These are phyloP conservation scores for Coendou prehensilis DNA, from an alignment of 2,797 vertebrate genomes.

Conservation along the genomic window DNA sequence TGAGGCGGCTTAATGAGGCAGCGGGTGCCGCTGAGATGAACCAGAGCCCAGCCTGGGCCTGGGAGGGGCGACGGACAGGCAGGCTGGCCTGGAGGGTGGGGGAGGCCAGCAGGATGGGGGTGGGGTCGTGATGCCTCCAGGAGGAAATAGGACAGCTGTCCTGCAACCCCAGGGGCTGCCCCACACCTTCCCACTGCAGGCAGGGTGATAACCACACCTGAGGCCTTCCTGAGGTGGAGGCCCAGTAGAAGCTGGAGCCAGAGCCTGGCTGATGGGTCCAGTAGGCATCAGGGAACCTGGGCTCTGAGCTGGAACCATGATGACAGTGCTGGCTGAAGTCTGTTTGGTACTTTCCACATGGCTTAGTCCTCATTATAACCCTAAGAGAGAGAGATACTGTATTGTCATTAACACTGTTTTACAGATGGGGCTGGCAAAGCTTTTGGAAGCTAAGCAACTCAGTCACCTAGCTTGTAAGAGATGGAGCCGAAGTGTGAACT, in stretches of 20 bases:
- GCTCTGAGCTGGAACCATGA: background rate
- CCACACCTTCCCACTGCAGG: background rate
- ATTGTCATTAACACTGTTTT: background rate
- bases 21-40: conserved; percentile 84
- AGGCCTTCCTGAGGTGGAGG: background rate
- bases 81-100: conserved; percentile 54
- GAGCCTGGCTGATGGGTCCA: background rate
- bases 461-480: background rate
- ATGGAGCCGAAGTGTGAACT: background rate
- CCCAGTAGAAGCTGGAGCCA: background rate
- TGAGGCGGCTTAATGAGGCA: conserved; percentile 84
- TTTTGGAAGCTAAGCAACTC: background rate
- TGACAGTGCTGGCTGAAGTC: conserved; percentile 1
- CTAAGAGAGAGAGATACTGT: background rate
- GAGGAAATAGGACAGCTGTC: conserved; percentile 64
- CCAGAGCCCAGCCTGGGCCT: conserved; percentile 82
- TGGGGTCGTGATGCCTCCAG: conserved; percentile 27
- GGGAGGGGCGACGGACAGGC: conserved; percentile 79
- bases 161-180: background rate
- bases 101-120: conserved; percentile 58
- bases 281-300: background rate
- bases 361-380: background rate
- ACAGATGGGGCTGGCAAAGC: background rate
- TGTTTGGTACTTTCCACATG: conserved; percentile 9
- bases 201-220: background rate